Evolutionary conservation across 2,113 vertebrate species (phyloP), one percentile per base, ranked within the genome.

Genomic region (Microtus ochrogaster): DNA sequence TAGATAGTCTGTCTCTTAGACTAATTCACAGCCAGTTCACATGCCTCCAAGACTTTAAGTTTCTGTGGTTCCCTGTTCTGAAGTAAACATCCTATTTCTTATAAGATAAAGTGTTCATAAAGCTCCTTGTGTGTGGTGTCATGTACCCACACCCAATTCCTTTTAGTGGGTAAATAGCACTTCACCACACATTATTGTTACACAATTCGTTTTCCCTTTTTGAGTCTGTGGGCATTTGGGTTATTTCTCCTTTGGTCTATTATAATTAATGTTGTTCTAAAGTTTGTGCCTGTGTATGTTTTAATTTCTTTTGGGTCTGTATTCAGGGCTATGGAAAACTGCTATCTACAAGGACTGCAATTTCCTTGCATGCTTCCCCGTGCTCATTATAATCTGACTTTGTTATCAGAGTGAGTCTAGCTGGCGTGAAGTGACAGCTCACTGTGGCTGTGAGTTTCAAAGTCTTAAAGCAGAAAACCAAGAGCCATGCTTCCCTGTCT

Each of bases 301-400:
- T 30, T 47, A 14, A 19, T 39, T 95, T 52, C n/a, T 65, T 78
- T 49, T 33, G 77, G 52, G 17, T 28, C 4, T 17, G 0, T 33
- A 12, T 10, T 41, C 22, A 10, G 24, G 33, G 21, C n/a, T 12
- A 0, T 17, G 12, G 28, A 44, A 16, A 0, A 77, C 49, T 11
- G 0, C 2, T 30, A 52, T 58, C 26, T 58, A 47, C 11, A 3
- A 3, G 0, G 30, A 8, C 11, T 77, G 2, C 22, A 55, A 41
- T n/a, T 58, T 61, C 19, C n/a, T 14, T 36, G 17, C 44, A 12
- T 68, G 17, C 65, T 86, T 36, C 63, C 7, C 61, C 3, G 7
- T 36, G 5, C 44, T 58, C 66, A 49, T 22, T 77, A 3, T 22
- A n/a, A 19, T 49, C 61, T 30, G 66, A 61, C 61, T 22, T 63